Conservation (phyloP, 2,888 invertebrate species). For the Teleiodes luculella region DNA sequence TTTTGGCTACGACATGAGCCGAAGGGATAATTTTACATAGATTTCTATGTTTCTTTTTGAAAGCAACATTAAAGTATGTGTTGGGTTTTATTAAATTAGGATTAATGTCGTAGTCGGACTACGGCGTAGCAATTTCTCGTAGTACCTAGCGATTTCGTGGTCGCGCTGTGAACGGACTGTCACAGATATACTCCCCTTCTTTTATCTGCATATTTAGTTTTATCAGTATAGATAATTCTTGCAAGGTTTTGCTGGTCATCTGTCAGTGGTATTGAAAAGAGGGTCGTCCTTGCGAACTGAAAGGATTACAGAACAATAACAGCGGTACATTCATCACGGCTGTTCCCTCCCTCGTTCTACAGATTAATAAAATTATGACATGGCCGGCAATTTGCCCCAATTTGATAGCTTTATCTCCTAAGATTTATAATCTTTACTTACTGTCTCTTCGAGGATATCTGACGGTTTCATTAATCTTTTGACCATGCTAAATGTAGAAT, state of each 20-base stretch:
- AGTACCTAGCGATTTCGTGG: no score
- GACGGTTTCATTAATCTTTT: no score
- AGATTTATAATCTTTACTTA: background rate
- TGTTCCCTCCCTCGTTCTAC: conserved; percentile 54
- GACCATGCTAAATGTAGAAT: no score
- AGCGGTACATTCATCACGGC: conserved; percentile 64
- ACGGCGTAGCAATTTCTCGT: no score
- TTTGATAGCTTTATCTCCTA: conserved; percentile 11
- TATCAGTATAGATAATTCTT: background rate
- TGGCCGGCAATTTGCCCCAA: conserved; percentile 32
- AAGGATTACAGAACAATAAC: conserved; percentile 69
- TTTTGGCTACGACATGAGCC: no score
- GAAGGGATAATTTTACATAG: no score
- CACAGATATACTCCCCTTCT: no score
- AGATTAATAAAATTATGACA: conserved; percentile 55
- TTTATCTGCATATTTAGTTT: background rate
- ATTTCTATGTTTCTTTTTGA: no score
- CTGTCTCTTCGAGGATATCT: background rate
- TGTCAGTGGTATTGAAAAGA: conserved; percentile 31
- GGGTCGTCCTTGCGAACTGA: conserved; percentile 69
- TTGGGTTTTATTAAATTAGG: no score
- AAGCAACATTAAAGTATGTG: no score
- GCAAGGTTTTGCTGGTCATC: background rate
- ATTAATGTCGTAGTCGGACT: no score
- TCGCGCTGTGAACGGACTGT: no score